Conservation (phyloP, 1,140 invertebrate genomes). For the Limonius californicus region DNA sequence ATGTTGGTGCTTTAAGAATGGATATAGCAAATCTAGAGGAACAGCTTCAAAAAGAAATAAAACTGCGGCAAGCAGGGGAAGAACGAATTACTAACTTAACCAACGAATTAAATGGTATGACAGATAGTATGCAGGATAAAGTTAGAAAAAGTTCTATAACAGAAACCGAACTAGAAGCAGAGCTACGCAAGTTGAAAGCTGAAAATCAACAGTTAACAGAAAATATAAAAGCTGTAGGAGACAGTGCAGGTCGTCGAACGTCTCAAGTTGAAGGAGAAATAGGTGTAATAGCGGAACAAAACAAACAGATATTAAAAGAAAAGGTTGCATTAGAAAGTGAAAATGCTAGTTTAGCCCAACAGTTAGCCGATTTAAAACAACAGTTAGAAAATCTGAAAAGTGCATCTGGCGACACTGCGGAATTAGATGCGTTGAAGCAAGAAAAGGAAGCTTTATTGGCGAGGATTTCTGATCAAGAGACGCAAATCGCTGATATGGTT, state of each 20-base stretch:
- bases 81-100: too few relatives aligned
- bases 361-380: too few relatives aligned
- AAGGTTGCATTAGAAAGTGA: neutral
- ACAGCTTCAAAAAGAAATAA: constrained; percentile 17
- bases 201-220: neutral
- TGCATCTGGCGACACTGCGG: neutral
- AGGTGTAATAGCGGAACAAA: neutral
- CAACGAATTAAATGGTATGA: too few relatives aligned
- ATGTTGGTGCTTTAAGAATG: constrained; percentile 16
- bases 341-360: neutral
- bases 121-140: too few relatives aligned
- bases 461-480: constrained; percentile 14
- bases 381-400: neutral
- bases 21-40: constrained; percentile 22
- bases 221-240: neutral
- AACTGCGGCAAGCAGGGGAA: constrained; percentile 13
- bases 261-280: neutral
- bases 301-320: neutral
- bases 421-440: neutral
- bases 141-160: too few relatives aligned
- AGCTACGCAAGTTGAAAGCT: neutral
- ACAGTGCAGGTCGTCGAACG: neutral
- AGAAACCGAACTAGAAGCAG: neutral
- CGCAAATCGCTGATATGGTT: constrained; percentile 6
- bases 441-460: neutral